Base-by-base conservation (phyloP, 1,140 invertebrate species). In the Agrilus planipennis region DNA sequence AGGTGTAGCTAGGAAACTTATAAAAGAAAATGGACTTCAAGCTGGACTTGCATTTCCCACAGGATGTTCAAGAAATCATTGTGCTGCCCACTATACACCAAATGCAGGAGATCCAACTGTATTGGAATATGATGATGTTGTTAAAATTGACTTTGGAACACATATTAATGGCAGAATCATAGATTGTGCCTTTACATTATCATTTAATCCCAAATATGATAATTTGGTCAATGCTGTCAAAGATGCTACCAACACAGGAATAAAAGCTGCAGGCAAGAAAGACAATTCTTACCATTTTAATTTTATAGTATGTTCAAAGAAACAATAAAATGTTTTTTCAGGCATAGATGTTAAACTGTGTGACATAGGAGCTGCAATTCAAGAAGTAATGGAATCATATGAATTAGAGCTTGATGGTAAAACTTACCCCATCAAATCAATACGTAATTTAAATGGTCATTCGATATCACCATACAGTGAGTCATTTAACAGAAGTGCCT, bases 301-400 rank as follows among this genome's bases (percentile, higher is more conserved):
- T 29, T 5, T n/a, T n/a, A n/a, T n/a, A n/a, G n/a, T n/a, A n/a
- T n/a, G n/a, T 29, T 29, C n/a, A 29, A 29, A n/a, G 4, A n/a
- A 5, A 29, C 15, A 29, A 29, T 29, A 4, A 29, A 5, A 29
- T 45, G 11, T 43, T 32, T 5, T 17, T 7, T 17, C 15, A 76
- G 95, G 96, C 34, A 95, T 99, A 51, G 96, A 99, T 68, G 96
- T 94, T 1, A 77, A 89, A 54, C 71, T 99, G 32, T 97, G 94
- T 66, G 95, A 99, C 60, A 84, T 99, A 52, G 96, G 96, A 12
- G 88, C 89, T 53, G 87, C 89, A 3, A 93, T 99, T 56, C 94
- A 99, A 62, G 95, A 99, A 70, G 90, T 94, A 0, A 99, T 99
- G 96, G 96, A 99, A 56, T 96, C 91, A 0, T 96, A 99, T 69